Conservation (phyloP, 2,113 vertebrate genomes). For the Boleophthalmus pectinirostris region DNA sequence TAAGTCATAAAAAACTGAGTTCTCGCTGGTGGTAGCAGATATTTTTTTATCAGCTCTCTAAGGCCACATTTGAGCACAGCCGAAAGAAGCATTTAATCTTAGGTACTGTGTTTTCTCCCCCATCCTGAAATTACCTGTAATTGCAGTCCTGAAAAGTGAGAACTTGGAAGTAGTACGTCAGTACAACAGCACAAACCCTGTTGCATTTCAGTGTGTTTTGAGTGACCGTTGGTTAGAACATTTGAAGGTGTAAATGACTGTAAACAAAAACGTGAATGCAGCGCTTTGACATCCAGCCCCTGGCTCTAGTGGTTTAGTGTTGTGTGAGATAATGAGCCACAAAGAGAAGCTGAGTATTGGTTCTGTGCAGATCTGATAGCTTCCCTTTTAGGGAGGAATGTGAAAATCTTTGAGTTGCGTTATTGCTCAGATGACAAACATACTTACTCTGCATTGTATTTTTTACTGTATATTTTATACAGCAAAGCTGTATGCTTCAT, state of each 20-base stretch:
- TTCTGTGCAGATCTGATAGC: slow-evolving; percentile 46
- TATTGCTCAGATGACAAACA: slow-evolving; percentile 16
- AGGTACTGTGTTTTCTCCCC: neutral
- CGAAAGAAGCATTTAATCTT: neutral
- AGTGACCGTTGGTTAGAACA: slow-evolving; percentile 19
- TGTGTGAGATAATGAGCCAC: slow-evolving; percentile 60
- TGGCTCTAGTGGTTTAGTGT: slow-evolving; percentile 63
- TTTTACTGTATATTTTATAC: neutral
- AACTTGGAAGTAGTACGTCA: neutral
- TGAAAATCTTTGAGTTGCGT: slow-evolving; percentile 21
- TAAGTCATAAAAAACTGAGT: neutral
- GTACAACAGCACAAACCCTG: neutral
- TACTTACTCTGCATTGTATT: slow-evolving; percentile 34
- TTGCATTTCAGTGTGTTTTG: slow-evolving; percentile 22
- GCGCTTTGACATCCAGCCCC: slow-evolving; percentile 55
- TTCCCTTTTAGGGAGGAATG: slow-evolving; percentile 38
- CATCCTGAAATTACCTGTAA: neutral
- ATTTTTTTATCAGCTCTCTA: slow-evolving; percentile 14
- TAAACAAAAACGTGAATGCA: slow-evolving; percentile 51
- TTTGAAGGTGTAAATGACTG: slow-evolving; percentile 32
- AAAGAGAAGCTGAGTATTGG: slow-evolving; percentile 52
- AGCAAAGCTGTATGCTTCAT: slow-evolving; percentile 30
- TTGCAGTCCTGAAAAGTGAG: neutral
- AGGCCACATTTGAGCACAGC: slow-evolving; percentile 2
- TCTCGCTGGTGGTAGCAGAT: slow-evolving; percentile 21